Conservation (phyloP, 2,797 vertebrate species). For the Synanceia verrucosa region DNA sequence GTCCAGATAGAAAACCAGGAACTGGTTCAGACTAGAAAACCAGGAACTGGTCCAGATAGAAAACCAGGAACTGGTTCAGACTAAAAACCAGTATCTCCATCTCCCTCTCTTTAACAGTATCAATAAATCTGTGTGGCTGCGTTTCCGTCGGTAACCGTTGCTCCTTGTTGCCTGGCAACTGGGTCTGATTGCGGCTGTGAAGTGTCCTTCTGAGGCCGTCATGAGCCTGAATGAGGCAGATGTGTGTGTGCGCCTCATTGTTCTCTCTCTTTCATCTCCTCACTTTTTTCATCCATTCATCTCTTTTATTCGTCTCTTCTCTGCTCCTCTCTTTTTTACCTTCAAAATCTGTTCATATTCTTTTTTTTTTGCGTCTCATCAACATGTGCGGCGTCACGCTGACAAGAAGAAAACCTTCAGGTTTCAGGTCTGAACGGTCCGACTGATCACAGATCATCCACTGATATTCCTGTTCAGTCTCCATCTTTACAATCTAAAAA, state of each 20-base stretch:
- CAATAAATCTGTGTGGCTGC: slow-evolving; percentile 54
- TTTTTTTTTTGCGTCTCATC: not conserved
- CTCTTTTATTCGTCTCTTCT: slow-evolving; percentile 11
- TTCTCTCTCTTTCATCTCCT: slow-evolving; percentile 41
- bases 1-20: too few relatives aligned
- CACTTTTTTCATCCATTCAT: slow-evolving; percentile 45
- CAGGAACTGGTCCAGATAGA: too few relatives aligned
- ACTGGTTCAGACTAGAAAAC: too few relatives aligned
- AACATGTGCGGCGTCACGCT: not conserved
- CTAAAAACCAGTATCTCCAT: too few relatives aligned
- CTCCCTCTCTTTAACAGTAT: slow-evolving; percentile 36
- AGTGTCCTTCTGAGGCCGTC: slow-evolving; percentile 84
- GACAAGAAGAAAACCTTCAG: too few relatives aligned
- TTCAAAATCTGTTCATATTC: not conserved
- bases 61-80: too few relatives aligned
- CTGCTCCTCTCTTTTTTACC: not conserved
- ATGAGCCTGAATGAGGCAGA: slow-evolving; percentile 49
- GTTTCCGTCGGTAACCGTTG: slow-evolving; percentile 60
- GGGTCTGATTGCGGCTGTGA: slow-evolving; percentile 80
- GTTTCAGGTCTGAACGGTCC: too few relatives aligned
- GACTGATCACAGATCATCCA: too few relatives aligned
- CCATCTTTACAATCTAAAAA: too few relatives aligned
- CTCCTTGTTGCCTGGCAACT: slow-evolving; percentile 76
- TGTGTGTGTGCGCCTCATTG: slow-evolving; percentile 40
- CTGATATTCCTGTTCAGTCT: too few relatives aligned